Conservation (phyloP, 2,113 vertebrate species). For the Jaculus jaculus region DNA sequence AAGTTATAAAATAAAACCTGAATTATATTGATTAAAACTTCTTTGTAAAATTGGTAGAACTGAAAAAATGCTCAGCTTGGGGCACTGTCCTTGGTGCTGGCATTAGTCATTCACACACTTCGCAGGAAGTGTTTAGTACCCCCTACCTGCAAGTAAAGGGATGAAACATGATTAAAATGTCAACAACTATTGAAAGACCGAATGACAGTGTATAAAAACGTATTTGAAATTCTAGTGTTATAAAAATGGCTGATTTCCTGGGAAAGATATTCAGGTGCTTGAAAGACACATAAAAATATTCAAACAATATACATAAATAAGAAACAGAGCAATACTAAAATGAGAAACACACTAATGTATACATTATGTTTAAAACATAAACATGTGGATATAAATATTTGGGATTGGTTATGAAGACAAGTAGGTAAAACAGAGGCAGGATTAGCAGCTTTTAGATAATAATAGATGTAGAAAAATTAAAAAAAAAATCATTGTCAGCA, state of each 20-base stretch:
- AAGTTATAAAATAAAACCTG: background rate
- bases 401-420: background rate
- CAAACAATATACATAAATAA: background rate
- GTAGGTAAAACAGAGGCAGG: accelerated
- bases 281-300: background rate
- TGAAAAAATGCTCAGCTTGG: background rate
- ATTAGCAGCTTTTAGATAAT: background rate
- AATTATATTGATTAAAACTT: background rate
- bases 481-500: background rate
- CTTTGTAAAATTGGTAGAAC: background rate
- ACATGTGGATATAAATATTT: background rate
- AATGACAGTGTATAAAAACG: background rate
- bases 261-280: background rate
- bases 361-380: background rate
- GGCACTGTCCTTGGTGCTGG: background rate
- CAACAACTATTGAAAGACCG: background rate
- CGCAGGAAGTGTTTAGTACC: background rate
- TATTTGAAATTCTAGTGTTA: background rate
- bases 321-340: background rate
- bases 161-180: background rate
- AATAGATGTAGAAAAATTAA: background rate
- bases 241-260: background rate
- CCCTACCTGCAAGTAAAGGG: background rate
- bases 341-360: background rate
- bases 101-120: background rate